Base-by-base conservation (phyloP, 2,113 vertebrate species). In the Lepisosteus osseus region DNA sequence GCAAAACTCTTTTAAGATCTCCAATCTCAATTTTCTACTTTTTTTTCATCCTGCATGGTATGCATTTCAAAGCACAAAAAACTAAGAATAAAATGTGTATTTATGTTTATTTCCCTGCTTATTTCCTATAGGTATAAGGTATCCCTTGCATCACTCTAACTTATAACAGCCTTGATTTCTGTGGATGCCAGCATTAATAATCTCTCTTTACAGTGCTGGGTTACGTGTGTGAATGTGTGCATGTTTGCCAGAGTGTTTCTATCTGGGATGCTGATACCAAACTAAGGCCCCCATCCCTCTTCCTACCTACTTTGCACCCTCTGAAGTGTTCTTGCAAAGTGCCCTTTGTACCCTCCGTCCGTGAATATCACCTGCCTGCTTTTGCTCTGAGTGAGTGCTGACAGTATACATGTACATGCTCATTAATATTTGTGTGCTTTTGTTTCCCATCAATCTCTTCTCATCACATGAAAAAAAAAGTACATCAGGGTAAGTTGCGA, bases 401-500 rank as follows among this genome's bases (percentile, higher is more conserved):
- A 12, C 79, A 67, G 11, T 40, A 14, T 77, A 72, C 78, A 82
- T 93, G 17, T 77, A 72, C 77, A 83, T 93, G 86, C 87, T 91
- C 91, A 93, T 95, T 97, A 97, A 97, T 92, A 92, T 90, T 81
- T 93, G 86, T 97, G 93, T 95, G 93, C 93, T 95, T 97, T 95
- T 97, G 87, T 96, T 94, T 95, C 90, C 86, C 92, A 94, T 94
- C 88, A 82, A 81, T 91, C 90, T 93, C 88, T 91, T 90, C 91
- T 77, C 92, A 92, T 92, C 92, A 91, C 93, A 91, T 95, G 94
- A 95, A 92, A 86, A 86, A 88, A 85, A 89, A 93, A 96, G 95
- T 93, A 89, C 86, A 86, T 80, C 88, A 74, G 94, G 94, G 94
- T 96, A 95, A 96, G 95, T 96, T 84, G 90, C 86, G 89, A 80